Evolutionary conservation across 2,113 vertebrate species (phyloP).

Genomic region (Cololabis saira): DNA sequence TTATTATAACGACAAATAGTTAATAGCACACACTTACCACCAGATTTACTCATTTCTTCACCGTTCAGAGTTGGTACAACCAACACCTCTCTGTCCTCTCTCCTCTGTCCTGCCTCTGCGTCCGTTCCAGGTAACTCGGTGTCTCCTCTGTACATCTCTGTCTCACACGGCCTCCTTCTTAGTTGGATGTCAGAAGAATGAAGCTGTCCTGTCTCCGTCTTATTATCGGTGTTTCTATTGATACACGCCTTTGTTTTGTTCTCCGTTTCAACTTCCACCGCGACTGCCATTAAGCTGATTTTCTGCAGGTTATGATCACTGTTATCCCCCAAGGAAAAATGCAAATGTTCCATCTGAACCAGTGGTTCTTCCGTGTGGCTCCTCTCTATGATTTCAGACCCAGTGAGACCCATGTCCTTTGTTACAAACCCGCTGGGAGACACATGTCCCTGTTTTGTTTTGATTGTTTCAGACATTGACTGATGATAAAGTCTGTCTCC

Average conservation of each 20-base stretch:
- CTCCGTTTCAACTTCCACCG: background rate
- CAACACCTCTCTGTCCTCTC: background rate
- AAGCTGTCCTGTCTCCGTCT: background rate
- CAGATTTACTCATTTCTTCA: background rate
- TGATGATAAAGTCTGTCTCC: background rate
- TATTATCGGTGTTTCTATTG: background rate
- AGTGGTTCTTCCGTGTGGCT: background rate
- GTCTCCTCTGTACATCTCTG: background rate
- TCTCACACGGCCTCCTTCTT: background rate
- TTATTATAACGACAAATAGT: background rate
- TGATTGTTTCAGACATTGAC: background rate
- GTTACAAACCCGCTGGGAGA: background rate
- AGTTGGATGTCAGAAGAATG: constrained; percentile 2
- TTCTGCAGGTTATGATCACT: background rate
- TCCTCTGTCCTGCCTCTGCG: background rate
- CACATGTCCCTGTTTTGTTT: background rate
- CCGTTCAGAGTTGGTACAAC: background rate
- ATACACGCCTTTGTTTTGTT: background rate
- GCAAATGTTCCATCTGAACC: constrained; percentile 7
- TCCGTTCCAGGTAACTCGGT: background rate
- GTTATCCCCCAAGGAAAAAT: background rate
- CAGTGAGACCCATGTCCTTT: background rate
- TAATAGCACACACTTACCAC: constrained; percentile 21
- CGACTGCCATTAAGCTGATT: background rate
- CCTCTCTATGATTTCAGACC: constrained; percentile 23